Conservation (phyloP, 1,140 invertebrate genomes). For the Matsumurasca onukii region DNA sequence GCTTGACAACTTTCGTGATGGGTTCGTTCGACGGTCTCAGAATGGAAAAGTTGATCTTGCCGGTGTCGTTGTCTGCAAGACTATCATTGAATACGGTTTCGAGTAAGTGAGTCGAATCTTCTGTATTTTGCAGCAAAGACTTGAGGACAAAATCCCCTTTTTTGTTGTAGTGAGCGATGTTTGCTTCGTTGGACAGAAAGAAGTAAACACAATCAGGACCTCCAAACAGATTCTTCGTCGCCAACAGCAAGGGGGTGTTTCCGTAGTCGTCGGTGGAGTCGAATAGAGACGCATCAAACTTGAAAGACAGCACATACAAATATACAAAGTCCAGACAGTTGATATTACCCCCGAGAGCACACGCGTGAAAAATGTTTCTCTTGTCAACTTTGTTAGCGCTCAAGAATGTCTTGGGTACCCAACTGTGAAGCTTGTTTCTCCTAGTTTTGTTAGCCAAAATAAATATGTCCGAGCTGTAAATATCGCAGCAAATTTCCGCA, state of each 20-base stretch:
- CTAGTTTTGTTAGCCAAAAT: neutral
- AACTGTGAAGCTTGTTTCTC: neutral
- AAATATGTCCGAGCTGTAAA: constrained; percentile 21
- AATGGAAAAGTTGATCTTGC: neutral
- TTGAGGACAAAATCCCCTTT: neutral
- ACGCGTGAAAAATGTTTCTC: constrained; percentile 16
- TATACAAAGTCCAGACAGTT: constrained; percentile 7
- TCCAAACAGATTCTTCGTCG: neutral
- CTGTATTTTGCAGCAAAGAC: constrained; percentile 11
- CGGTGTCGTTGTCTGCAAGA: neutral
- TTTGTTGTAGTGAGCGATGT: neutral
- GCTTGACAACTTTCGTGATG: neutral
- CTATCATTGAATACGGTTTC: neutral
- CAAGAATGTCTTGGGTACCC: constrained; percentile 14
- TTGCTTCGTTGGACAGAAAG: neutral
- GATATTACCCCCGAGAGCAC: constrained; percentile 12
- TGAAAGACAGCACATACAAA: neutral
- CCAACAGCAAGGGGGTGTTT: constrained; percentile 9
- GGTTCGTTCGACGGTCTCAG: neutral
- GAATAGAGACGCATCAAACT: neutral
- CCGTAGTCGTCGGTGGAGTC: neutral
- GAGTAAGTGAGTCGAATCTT: constrained; percentile 1
- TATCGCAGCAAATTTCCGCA: constrained; percentile 20
- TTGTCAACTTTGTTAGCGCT: neutral
- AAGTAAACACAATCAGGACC: constrained; percentile 1